phyloP scores from a whole-genome alignment of 2,888 invertebrate genomes.

The Aporophyla nigra region DNA sequence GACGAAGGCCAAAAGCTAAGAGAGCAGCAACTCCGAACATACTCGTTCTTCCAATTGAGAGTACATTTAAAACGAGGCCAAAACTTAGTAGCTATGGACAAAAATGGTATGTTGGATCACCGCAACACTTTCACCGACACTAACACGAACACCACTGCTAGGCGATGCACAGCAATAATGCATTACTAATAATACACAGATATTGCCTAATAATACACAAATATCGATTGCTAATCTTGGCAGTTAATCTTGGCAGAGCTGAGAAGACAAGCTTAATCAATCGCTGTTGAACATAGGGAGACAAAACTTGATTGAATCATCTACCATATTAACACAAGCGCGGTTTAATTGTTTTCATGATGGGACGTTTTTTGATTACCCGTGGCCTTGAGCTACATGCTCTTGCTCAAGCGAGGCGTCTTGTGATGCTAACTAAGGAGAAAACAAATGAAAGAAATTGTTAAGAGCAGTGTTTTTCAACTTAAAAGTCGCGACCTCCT shows the following conservation, averaged over 20 bases:
- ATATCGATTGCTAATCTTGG: neutral
- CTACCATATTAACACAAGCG: neutral
- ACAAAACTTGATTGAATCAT: neutral
- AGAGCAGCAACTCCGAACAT: slow-evolving; percentile 94
- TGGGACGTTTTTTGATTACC: neutral
- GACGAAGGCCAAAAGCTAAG: slow-evolving; percentile 93
- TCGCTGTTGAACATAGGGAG: neutral
- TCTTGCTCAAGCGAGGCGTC: neutral
- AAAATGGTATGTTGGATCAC: slow-evolving; percentile 94
- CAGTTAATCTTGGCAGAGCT: neutral
- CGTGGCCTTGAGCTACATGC: too few relatives aligned
- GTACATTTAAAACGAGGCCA: slow-evolving; percentile 96
- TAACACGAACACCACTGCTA: slow-evolving; percentile 53
- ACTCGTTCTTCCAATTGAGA: slow-evolving; percentile 97
- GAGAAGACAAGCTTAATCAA: neutral
- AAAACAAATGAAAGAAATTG: neutral
- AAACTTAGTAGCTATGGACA: slow-evolving; percentile 98
- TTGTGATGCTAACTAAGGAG: neutral
- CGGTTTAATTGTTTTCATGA: too few relatives aligned
- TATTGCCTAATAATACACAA: slow-evolving; percentile 14
- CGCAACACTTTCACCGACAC: slow-evolving; percentile 53
- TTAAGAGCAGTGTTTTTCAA: too few relatives aligned
- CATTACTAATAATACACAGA: neutral
- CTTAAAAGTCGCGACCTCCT: too few relatives aligned
- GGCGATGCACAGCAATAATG: slow-evolving; percentile 48